These are phyloP conservation scores for Tipula unca DNA, from an alignment of 2,888 invertebrate genomes.

Conservation along the genomic window DNA sequence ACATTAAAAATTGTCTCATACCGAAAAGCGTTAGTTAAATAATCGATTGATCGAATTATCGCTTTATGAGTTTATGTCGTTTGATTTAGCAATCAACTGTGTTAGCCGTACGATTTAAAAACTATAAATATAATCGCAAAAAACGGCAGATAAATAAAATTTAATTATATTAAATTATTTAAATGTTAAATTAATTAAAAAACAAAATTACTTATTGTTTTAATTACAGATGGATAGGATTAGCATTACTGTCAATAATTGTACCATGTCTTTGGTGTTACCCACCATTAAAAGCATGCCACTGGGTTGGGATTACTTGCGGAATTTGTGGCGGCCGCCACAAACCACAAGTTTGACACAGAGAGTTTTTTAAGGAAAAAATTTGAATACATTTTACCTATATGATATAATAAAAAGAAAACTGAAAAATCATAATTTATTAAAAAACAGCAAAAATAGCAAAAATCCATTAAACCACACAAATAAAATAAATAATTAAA, in stretches of 20 bases:
- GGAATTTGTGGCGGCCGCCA: constrained; percentile 80
- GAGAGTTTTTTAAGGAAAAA: not conserved
- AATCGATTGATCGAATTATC: no score
- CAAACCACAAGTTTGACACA: constrained; percentile 45
- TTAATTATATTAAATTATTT: no score
- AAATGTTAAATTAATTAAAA: no score
- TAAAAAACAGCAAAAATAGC: not conserved
- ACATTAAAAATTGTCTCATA: no score
- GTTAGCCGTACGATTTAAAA: no score
- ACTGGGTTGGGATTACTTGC: constrained; percentile 72
- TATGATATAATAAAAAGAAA: not conserved
- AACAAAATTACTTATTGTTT: not conserved
- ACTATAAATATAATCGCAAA: no score
- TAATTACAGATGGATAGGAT: constrained; percentile 61
- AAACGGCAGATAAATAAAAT: no score
- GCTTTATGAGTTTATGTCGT: no score
- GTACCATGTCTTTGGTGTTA: constrained; percentile 95
- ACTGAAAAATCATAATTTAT: not conserved
- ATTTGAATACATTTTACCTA: not conserved
- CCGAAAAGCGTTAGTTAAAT: no score
- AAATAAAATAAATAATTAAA: not conserved
- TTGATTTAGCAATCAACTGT: no score
- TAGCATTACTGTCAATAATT: constrained; percentile 74
- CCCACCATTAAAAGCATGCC: constrained; percentile 75
- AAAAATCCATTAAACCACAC: not conserved